Evolutionary conservation across 2,797 vertebrate genomes (phyloP), one percentile per base, ranked within the genome.

Genomic region (Girardinus metallicus): DNA sequence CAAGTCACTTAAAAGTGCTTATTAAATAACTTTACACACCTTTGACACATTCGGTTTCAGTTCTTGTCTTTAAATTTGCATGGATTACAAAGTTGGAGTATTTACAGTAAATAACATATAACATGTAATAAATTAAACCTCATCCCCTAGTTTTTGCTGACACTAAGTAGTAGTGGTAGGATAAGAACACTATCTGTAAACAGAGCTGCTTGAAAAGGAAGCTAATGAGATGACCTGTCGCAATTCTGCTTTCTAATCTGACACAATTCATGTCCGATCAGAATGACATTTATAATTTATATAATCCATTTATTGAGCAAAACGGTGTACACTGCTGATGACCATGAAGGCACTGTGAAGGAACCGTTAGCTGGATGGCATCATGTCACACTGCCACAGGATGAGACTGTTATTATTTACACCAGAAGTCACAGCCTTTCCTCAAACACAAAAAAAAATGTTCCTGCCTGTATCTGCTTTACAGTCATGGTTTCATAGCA

Each of bases 341-440:
- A 92, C 88, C 87, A 93, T 92, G 86, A 96, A 96, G 95, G 95
- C 96, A 96, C 95, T 91, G 93, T 89, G 91, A 94, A 86, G 90
- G 87, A 79, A 92, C 87, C 80, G 80, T 74, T 77, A 85, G 85
- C 87, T 79, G 78, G 92, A 86, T 88, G 78, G 91, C 83, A 88
- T 79, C 77, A 85, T 86, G 83, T 90, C 79, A 87, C 86, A 90
- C 21, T 86, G 85, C 84, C 84, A 89, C 73, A 73, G 90, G 84
- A 94, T 85, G 87, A 91, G 88, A 53, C 78, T 75, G 46, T 84
- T 81, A 26, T 82, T 85, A 93, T 92, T 76, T 91, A 93, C 89
- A 94, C 73, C 72, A 64, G 66, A 26, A 36, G 78, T 78, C n/a
- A n/a, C 47, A 47, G 29, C 41, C 36, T 64, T 75, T 78, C 49